Conservation (phyloP, 1,140 invertebrate genomes). For the Thaumetopoea pityocampa region DNA sequence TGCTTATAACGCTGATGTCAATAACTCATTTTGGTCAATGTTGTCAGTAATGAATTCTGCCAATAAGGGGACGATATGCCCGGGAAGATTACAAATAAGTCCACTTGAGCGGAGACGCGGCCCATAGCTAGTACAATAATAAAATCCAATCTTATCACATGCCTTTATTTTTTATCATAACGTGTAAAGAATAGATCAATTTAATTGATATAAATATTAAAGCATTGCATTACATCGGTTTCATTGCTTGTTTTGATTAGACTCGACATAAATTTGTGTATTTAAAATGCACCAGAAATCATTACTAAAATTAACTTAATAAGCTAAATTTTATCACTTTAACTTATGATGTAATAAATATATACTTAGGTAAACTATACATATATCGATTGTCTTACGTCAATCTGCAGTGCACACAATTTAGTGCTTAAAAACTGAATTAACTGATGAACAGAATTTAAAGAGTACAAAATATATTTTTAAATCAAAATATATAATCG, state of each 20-base stretch:
- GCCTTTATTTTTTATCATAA: constrained; percentile 4
- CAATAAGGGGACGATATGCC: too few relatives aligned
- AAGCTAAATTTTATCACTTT: background rate
- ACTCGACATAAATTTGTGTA: constrained; percentile 10
- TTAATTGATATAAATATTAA: constrained; percentile 17
- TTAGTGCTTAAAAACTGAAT: too few relatives aligned
- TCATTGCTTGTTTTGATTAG: constrained; percentile 8
- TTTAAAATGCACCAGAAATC: constrained; percentile 5
- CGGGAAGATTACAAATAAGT: too few relatives aligned
- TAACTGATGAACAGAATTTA: too few relatives aligned
- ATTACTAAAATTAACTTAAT: background rate
- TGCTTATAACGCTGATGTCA: too few relatives aligned
- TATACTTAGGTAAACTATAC: too few relatives aligned
- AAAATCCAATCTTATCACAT: background rate
- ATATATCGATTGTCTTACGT: constrained; percentile 1
- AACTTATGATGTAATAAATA: constrained; percentile 1
- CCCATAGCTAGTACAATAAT: background rate
- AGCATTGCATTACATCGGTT: constrained; percentile 18
- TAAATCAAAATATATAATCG: too few relatives aligned
- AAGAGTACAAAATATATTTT: too few relatives aligned
- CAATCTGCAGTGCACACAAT: background rate
- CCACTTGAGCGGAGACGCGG: background rate
- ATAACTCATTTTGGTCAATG: too few relatives aligned
- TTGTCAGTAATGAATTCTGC: too few relatives aligned
- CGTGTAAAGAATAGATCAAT: constrained; percentile 15